phyloP scores from a whole-genome alignment of 1,140 invertebrate genomes.

The Brachionus asplanchnoidis region DNA sequence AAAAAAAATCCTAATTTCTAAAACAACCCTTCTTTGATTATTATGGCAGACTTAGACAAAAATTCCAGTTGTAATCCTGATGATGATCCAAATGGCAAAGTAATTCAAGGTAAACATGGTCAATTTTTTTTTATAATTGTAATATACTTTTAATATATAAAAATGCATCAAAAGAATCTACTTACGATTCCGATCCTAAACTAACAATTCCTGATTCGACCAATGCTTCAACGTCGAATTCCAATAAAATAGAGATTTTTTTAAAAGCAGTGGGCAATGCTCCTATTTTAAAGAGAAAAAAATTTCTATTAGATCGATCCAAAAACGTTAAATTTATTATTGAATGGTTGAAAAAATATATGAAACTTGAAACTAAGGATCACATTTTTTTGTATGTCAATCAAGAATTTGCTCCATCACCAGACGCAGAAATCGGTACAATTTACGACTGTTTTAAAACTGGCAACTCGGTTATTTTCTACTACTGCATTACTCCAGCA shows the following conservation, averaged over 20 bases:
- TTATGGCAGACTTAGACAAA: background rate
- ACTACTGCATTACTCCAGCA: slow-evolving; percentile 33
- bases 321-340: slow-evolving; percentile 80
- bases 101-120: background rate
- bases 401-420: slow-evolving; percentile 40
- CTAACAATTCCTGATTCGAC: background rate
- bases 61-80: background rate
- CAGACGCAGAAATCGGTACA: slow-evolving; percentile 24
- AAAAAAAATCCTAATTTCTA: too few species aligned
- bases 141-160: too few species aligned
- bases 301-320: slow-evolving; percentile 82
- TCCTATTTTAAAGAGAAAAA: slow-evolving; percentile 92
- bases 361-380: slow-evolving; percentile 52
- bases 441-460: slow-evolving; percentile 34
- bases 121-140: background rate
- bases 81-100: background rate
- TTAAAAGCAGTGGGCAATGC: slow-evolving; percentile 90
- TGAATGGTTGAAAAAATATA: slow-evolving; percentile 80
- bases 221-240: background rate
- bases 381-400: slow-evolving; percentile 42
- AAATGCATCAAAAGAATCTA: background rate
- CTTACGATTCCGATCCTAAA: background rate
- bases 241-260: slow-evolving; percentile 75
- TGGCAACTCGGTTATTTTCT: background rate
- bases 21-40: background rate